Evolutionary conservation across 2,888 invertebrate species (phyloP).

Genomic region (Marasmarcha lunaedactyla): DNA sequence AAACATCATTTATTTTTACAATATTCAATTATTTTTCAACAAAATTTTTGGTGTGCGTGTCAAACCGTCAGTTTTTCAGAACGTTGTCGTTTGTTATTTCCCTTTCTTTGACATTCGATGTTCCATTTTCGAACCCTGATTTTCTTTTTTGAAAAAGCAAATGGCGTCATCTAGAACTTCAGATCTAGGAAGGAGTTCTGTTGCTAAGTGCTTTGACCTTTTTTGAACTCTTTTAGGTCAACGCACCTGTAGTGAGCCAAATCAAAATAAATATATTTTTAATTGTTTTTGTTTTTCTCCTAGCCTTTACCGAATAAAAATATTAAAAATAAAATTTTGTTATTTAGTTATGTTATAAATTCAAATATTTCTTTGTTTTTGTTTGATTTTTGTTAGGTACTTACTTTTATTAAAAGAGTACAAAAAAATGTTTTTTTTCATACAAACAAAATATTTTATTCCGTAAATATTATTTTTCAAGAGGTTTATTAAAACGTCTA

Average conservation of each 20-base stretch:
- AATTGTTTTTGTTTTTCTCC: too few relatives aligned
- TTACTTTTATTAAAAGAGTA: background rate
- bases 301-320: too few relatives aligned
- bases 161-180: slow-evolving; percentile 7
- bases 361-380: background rate
- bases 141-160: slow-evolving; percentile 20
- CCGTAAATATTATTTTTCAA: slow-evolving; percentile 26
- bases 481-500: slow-evolving; percentile 48
- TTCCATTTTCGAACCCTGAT: slow-evolving; percentile 26
- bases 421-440: too few relatives aligned
- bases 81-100: slow-evolving; percentile 36
- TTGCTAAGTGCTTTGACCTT: slow-evolving; percentile 24
- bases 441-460: slow-evolving; percentile 6
- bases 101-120: slow-evolving; percentile 41
- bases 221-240: slow-evolving; percentile 25
- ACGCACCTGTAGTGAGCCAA: background rate
- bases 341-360: slow-evolving; percentile 1
- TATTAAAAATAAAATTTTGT: too few relatives aligned
- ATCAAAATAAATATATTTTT: too few relatives aligned
- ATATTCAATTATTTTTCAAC: slow-evolving; percentile 58
- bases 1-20: slow-evolving; percentile 60
- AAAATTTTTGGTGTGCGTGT: slow-evolving; percentile 41
- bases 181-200: background rate
- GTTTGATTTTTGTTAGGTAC: background rate
- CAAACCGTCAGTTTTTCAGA: slow-evolving; percentile 40